phyloP scores from a whole-genome alignment of 2,797 vertebrate species.

The Discoglossus pictus region DNA sequence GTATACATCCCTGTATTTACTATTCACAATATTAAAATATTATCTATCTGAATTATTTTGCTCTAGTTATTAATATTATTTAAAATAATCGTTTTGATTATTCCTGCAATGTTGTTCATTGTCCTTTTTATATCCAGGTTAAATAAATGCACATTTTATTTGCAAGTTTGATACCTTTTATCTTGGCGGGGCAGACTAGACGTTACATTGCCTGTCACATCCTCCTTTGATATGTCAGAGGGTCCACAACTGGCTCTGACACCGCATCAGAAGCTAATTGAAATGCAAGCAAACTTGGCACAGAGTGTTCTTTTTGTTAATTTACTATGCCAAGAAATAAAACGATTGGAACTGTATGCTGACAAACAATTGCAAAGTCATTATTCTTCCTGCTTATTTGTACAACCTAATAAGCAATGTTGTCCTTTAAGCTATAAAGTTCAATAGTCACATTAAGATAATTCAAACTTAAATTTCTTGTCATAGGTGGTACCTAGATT shows the following conservation, averaged over 20 bases:
- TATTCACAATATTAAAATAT: too few relatives aligned
- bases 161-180: too few relatives aligned
- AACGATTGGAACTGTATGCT: constrained; percentile 23
- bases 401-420: background rate
- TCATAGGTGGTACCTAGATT: background rate
- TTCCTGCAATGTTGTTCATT: too few relatives aligned
- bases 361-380: constrained; percentile 23
- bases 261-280: constrained; percentile 16
- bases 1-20: too few relatives aligned
- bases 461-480: constrained; percentile 1
- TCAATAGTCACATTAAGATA: constrained; percentile 14
- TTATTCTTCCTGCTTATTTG: constrained; percentile 18
- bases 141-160: too few relatives aligned
- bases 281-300: constrained; percentile 12
- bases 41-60: too few relatives aligned
- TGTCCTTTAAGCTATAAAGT: constrained; percentile 7
- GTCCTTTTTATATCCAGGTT: too few relatives aligned
- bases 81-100: too few relatives aligned
- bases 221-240: constrained; percentile 16
- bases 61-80: too few relatives aligned
- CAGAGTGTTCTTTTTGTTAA: constrained; percentile 1
- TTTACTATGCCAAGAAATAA: constrained; percentile 30
- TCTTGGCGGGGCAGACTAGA: too few relatives aligned
- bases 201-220: constrained; percentile 16
- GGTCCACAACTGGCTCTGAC: constrained; percentile 10